Base-by-base conservation (phyloP, 2,113 vertebrate genomes). In the Chamaea fasciata region DNA sequence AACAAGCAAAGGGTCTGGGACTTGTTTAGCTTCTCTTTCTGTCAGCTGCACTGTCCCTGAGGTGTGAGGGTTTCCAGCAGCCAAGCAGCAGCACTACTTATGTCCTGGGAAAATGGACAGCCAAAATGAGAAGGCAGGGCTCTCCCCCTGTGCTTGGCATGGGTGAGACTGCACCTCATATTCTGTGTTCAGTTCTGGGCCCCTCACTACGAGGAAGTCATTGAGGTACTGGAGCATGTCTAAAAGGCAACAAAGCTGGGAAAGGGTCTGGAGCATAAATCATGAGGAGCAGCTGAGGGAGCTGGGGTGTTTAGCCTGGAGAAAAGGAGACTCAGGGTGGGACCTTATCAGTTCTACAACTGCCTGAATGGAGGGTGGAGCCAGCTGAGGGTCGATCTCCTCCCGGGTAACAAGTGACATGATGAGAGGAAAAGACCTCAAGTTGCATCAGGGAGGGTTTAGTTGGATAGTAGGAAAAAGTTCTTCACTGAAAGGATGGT, bases 321-420 rank as follows among this genome's bases (percentile, higher is more conserved):
- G 75, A 20, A 81, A n/a, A 76, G 26, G 46, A 65, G 26, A 4
- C 21, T 81, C 7, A 37, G 13, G 5, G 19, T 55, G 7, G 15
- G 19, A 69, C 37, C 7, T 63, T 37, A 30, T 39, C 11, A 1
- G 10, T 17, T 57, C 26, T n/a, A 16, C 30, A 22, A 1, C 26
- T 53, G 4, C 37, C 7, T 49, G 67, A 64, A 47, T 75, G 16
- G n/a, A 79, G 14, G 11, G 10, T 47, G n/a, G 24, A 47, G 13
- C 0, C 10, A 52, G 42, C 4, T 57, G 37, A 11, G 4, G 5
- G 8, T 47, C 0, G 0, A 10, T 47, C 14, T 78, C 28, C 28
- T 53, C 19, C 26, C 39, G 37, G 4, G 13, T 11, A 42, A 37
- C 42, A 37, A 57, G 13, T 6, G 9, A 56, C 31, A 68, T 18